Evolutionary conservation across 2,888 invertebrate species (phyloP).

Genomic region (Lepidochrysops patricia): DNA sequence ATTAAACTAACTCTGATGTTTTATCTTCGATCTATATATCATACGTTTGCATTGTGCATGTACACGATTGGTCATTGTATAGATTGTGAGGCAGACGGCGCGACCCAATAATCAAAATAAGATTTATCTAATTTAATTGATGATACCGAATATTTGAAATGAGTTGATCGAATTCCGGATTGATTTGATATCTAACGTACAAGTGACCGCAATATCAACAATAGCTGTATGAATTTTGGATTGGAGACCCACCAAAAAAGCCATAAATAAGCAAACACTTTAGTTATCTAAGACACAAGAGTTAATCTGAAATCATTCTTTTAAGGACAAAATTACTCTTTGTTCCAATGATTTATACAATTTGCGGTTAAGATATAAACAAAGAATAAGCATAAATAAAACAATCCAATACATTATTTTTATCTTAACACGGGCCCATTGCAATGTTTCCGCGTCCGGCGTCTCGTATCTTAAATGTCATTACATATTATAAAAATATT

Average conservation of each 20-base stretch:
- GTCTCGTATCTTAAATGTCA: constrained; percentile 4
- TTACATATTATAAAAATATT: background rate
- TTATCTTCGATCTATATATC: constrained; percentile 32
- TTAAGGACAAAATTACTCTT: background rate
- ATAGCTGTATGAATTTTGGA: background rate
- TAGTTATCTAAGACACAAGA: background rate
- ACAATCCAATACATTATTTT: constrained; percentile 9
- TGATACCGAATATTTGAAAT: background rate
- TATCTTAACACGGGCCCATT: constrained; percentile 2
- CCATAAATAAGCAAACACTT: background rate
- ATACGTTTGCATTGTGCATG: constrained; percentile 29
- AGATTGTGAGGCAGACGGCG: constrained; percentile 26
- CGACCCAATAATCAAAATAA: background rate
- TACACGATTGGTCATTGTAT: constrained; percentile 29
- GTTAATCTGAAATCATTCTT: no score
- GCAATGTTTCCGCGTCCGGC: constrained; percentile 7
- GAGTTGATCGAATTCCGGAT: background rate
- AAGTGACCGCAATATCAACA: background rate
- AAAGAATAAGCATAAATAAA: constrained; percentile 7
- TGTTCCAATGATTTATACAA: background rate
- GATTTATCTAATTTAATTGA: constrained; percentile 9
- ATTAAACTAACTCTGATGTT: constrained; percentile 40
- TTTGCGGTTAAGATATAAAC: background rate
- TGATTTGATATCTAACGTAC: background rate
- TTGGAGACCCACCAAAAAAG: background rate